phyloP scores from a whole-genome alignment of 2,888 invertebrate species.

The Parnassius glacialis region DNA sequence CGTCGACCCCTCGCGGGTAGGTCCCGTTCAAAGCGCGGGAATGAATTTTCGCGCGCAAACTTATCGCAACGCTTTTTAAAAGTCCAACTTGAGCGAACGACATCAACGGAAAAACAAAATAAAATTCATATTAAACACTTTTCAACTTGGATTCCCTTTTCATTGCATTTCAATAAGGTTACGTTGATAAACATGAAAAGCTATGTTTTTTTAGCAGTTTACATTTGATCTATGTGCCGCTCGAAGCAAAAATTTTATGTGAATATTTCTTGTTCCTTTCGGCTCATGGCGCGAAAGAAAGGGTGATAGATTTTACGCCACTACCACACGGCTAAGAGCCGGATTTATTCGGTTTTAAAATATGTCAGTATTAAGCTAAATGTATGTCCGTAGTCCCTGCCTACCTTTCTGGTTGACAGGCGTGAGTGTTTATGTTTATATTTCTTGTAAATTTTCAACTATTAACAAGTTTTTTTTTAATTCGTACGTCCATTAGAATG shows the following conservation, averaged over 20 bases:
- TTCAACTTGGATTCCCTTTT: constrained; percentile 27
- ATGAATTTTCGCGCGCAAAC: constrained; percentile 75
- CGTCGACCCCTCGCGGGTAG: constrained; percentile 56
- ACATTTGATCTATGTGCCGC: constrained; percentile 11
- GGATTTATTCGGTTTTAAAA: no score
- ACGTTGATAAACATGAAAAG: constrained; percentile 23
- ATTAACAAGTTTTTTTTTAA: no score
- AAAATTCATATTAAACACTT: constrained; percentile 24
- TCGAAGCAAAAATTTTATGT: neutral
- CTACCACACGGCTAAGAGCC: no score
- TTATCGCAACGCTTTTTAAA: constrained; percentile 60
- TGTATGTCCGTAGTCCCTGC: no score
- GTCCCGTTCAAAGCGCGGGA: constrained; percentile 73
- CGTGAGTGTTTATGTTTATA: no score
- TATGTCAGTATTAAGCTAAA: no score
- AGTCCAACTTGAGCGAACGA: constrained; percentile 44
- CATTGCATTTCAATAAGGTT: constrained; percentile 24
- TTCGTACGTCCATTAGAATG: no score
- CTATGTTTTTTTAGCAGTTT: constrained; percentile 13
- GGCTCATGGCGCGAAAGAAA: no score
- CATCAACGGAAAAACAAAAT: constrained; percentile 28
- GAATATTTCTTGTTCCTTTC: no score
- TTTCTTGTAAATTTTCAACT: no score
- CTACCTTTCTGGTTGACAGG: no score
- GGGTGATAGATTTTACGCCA: no score